Base-by-base conservation (phyloP, 1,140 invertebrate genomes). In the Drosophila oshimai region DNA sequence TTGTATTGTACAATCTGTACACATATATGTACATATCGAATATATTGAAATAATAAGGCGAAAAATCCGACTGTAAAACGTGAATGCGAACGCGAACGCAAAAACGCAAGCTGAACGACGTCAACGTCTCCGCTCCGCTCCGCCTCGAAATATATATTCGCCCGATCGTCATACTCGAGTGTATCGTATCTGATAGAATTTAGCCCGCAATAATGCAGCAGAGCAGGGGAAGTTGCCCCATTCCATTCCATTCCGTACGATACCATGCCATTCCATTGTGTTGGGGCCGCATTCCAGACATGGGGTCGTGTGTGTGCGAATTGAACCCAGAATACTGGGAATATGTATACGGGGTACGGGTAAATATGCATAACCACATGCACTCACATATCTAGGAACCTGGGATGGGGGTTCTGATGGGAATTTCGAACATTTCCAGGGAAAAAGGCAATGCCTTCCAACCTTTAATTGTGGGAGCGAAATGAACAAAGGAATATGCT, bases 11-110 rank as follows among this genome's bases (percentile, higher is more conserved):
- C n/a, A 47, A 54, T 31, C 20, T 6, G 54, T 26, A 31, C 12
- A 31, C n/a, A 54, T 58, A 17, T 34, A 31, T 39, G 41, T 42
- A 45, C 67, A 64, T 57, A 64, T 78, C 62, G 79, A 64, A 39
- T 64, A 51, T 87, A 81, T 86, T 81, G 72, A 88, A 88, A 86
- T 86, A 76, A 86, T 88, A 88, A 88, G 78, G 72, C 84, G 84
- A 73, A 78, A 83, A 87, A 88, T 75, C 46, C 65, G 42, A 86
- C 64, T 86, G 75, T 73, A 67, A 86, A 84, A 84, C 80, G 79
- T 84, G 79, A 86, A 84, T 79, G 78, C 61, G 78, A 77, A 76
- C 65, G 75, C 69, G 65, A 76, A 71, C 62, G 51, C 70, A 61
- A 46, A 45, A 65, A 62, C 64, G 53, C 45, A 49, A 75, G 42